These are phyloP conservation scores for Brachyhypopomus gauderio DNA, from an alignment of 2,113 vertebrate genomes.

Conservation along the genomic window DNA sequence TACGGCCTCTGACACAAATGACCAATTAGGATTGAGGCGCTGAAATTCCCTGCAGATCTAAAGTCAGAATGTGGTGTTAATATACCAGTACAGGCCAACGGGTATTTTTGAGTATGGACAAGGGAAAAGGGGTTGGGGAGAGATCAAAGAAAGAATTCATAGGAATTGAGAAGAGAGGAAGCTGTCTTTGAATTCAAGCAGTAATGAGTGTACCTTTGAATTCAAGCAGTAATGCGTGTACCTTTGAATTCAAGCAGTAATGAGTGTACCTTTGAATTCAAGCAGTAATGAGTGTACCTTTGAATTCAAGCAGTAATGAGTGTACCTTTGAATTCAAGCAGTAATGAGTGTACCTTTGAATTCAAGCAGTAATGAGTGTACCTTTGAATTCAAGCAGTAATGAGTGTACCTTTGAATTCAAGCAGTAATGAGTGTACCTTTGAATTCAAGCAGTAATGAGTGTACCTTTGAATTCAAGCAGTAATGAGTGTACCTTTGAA, in stretches of 20 bases:
- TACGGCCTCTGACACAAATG: slow-evolving; percentile 31
- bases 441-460: too few species aligned
- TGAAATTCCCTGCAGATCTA: not conserved
- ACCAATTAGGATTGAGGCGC: slow-evolving; percentile 19
- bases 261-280: too few species aligned
- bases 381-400: too few species aligned
- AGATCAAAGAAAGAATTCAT: not conserved
- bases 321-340: too few species aligned
- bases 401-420: too few species aligned
- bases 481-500: slow-evolving; percentile 36
- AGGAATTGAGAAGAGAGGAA: slow-evolving; percentile 25
- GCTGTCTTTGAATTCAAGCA: slow-evolving; percentile 33
- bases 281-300: too few species aligned
- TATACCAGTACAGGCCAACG: slow-evolving; percentile 23
- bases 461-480: slow-evolving; percentile 36
- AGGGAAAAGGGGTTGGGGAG: too few species aligned
- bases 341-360: too few species aligned
- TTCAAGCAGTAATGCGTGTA: slow-evolving; percentile 23
- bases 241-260: too few species aligned
- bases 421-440: too few species aligned
- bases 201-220: slow-evolving; percentile 46
- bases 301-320: too few species aligned
- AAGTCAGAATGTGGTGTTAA: slow-evolving; percentile 25
- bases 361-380: too few species aligned
- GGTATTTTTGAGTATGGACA: not conserved